Base-by-base conservation (phyloP, 2,888 invertebrate genomes). In the Ichneumoninae sp. region DNA sequence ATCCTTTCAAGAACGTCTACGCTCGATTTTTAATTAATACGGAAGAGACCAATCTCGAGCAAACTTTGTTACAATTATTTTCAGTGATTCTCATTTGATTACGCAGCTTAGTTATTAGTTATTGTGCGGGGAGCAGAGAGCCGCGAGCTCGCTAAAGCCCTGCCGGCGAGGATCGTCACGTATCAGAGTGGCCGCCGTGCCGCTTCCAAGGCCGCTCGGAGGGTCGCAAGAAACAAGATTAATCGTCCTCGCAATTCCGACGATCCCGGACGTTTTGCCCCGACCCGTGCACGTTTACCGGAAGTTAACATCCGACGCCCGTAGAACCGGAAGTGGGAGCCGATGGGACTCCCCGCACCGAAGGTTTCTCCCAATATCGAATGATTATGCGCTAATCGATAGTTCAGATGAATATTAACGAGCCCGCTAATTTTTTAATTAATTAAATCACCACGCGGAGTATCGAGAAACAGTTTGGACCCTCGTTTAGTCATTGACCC, bases 201-300 rank as follows among this genome's bases (percentile, higher is more conserved):
- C 26, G 16, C 19, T 33, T n/a, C 44, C 57, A 60, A 33, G 60
- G 47, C 33, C 40, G 72, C 26, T 44, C 33, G 78, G 50, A 72
- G 26, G 82, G 62, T 47, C 50, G 69, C 40, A 75, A 84, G 78
- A 78, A 81, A 69, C 62, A 81, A 84, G 80, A 84, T 81, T 80
- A 81, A 84, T 81, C 80, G 80, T 81, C 47, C 54, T 68, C 33
- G 78, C 74, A 74, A 80, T 80, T 77, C 80, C 77, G 80, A 84
- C 80, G 72, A 80, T 77, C 77, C 54, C 60, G 62, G 26, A 68
- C 69, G 33, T 80, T 84, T 74, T 22, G 60, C 50, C 69, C 44
- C 52, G 72, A 30, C 47, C 22, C 40, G 26, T 62, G 70, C 36
- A 54, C 52, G 40, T 22, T 65, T 54, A 76, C 65, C 22, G 47